A percentile compares a stretch with the other conserved stretches of the same genome.
phyloP scores from a whole-genome alignment of 2,113 vertebrate species.

The Psilopogon haemacephalus region DNA sequence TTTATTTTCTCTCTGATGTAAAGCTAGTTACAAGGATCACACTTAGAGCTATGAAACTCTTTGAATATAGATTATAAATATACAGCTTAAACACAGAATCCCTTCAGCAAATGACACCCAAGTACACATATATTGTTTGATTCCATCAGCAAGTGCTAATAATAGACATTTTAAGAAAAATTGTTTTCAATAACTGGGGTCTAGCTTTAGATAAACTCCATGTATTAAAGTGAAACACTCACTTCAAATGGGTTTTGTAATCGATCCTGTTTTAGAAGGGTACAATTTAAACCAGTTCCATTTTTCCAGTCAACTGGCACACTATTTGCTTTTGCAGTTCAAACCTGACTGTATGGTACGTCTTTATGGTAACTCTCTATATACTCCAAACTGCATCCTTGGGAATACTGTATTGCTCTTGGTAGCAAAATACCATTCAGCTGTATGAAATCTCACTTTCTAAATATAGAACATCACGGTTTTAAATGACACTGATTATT shows the following conservation, averaged over 20 bases:
- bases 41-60: neutral
- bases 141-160: neutral
- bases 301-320: neutral
- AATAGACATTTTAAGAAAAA: neutral
- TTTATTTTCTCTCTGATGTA: neutral
- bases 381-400: slow-evolving; percentile 8
- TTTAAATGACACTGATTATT: slow-evolving; percentile 39
- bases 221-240: neutral
- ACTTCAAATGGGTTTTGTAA: neutral
- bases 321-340: neutral
- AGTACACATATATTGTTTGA: neutral
- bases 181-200: neutral
- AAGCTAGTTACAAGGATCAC: neutral
- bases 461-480: slow-evolving; percentile 11
- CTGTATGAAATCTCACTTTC: neutral
- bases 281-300: neutral
- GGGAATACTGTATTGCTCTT: slow-evolving; percentile 5
- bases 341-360: neutral
- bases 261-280: neutral
- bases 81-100: neutral
- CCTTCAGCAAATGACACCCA: neutral
- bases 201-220: neutral
- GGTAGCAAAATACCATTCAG: neutral
- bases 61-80: neutral
- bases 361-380: neutral